Evolutionary conservation across 2,113 vertebrate species (phyloP).

Genomic region (Hyperopisus bebe): DNA sequence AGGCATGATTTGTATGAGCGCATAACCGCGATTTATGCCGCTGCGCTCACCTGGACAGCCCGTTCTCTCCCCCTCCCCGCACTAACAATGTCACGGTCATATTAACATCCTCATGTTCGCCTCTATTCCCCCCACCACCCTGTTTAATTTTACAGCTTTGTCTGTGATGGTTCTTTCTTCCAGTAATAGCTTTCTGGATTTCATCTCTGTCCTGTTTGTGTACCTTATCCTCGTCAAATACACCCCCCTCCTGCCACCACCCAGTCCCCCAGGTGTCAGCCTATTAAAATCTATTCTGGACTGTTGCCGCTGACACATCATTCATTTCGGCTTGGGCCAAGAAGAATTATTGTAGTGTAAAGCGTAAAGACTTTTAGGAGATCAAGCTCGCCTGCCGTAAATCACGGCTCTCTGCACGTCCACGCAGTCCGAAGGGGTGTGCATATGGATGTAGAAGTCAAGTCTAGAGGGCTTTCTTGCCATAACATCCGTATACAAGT

Average conservation of each 20-base stretch:
- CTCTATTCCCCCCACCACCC: background rate
- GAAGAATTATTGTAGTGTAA: slow-evolving; percentile 43
- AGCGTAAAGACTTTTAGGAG: slow-evolving; percentile 43
- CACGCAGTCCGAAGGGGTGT: background rate
- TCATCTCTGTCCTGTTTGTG: slow-evolving; percentile 12
- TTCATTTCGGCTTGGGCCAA: slow-evolving; percentile 41
- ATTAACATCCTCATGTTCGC: slow-evolving; percentile 1
- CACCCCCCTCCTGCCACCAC: background rate
- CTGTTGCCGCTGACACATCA: slow-evolving; percentile 34
- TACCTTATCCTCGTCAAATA: slow-evolving; percentile 17
- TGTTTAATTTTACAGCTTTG: slow-evolving; percentile 19
- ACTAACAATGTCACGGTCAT: slow-evolving; percentile 14
- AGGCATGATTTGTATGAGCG: slow-evolving; percentile 14
- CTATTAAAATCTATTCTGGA: slow-evolving; percentile 44
- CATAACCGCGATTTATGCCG: slow-evolving; percentile 4
- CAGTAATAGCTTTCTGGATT: slow-evolving; percentile 23
- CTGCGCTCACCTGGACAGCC: background rate
- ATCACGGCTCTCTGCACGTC: slow-evolving; percentile 34
- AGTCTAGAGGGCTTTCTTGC: background rate
- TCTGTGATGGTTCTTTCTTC: slow-evolving; percentile 9
- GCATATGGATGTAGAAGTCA: background rate
- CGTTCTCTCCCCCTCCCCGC: background rate
- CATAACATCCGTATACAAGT: background rate
- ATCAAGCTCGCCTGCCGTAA: slow-evolving; percentile 41
- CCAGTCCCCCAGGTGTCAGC: slow-evolving; percentile 30